Base-by-base conservation (phyloP, 2,113 vertebrate species). In the Calonectris borealis region DNA sequence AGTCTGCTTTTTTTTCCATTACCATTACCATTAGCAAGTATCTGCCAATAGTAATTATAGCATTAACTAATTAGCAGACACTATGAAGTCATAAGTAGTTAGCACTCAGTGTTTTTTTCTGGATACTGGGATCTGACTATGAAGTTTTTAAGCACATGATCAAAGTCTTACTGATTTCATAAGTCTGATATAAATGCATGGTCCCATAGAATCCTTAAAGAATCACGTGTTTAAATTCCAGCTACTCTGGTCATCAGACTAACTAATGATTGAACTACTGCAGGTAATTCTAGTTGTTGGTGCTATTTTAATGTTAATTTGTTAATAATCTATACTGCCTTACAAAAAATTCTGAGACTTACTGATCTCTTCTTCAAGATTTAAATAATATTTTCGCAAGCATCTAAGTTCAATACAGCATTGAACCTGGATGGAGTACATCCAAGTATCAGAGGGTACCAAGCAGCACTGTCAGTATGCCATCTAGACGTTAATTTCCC, bases 401-500 rank as follows among this genome's bases (percentile, higher is more conserved):
- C 26, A 31, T 78, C 29, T 78, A 34, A 52, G 26, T 78, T 55
- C 38, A 60, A 14, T 71, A 36, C n/a, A 58, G 2, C 13, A 20
- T 5, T 84, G 60, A 94, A 81, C 81, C 81, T 93, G 81, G 42
- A 52, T 79, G 61, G 69, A 79, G 24, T 69, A n/a, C 15, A 17
- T 92, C 57, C 52, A 87, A 29, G 40, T 84, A 77, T 69, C 62
- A 73, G 81, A 88, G 70, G 36, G 62, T 89, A 70, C 25, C 38
- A 76, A 77, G 38, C 54, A 94, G 20, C 75, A 48, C 85, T 88
- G 85, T 94, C 72, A 92, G 34, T 84, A 34, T 83, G 83, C 62
- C 95, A 93, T 90, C 85, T 91, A 93, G 70, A 83, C 80, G 62
- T 90, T 94, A 82, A 95, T 93, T 96, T 92, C 80, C 58, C 54